Evolutionary conservation across 1,140 invertebrate genomes (phyloP), one percentile per base, ranked within the genome.

Genomic region (Hylaeus anthracinus): DNA sequence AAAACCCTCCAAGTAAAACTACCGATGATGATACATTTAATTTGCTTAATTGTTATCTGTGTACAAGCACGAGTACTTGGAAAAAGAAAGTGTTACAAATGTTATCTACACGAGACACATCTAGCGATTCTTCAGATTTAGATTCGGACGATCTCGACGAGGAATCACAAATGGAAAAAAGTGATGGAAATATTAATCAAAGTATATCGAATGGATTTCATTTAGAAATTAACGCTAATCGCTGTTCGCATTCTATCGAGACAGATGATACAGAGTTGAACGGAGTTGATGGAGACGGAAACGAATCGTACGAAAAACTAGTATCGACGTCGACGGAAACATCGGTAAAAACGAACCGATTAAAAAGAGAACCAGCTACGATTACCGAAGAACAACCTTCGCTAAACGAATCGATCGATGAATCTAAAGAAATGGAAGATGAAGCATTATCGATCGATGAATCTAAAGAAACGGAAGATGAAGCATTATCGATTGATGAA

Each of bases 131-230:
- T 66, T 79, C 66, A 4, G 26, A 43, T 48, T 48, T 88, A 51
- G 84, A 88, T 82, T 86, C 86, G 0, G 84, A 88, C 1, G 87
- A 88, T 71, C 10, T 84, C 9, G 3, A 67, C 15, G 12, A 10
- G 6, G 3, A 60, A 37, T 45, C 12, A 41, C 0, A 53, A 14
- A 6, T 14, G n/a, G 6, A 65, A 3, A 4, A 77, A 71, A 58
- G 15, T 39, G 5, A 26, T 58, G 14, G 15, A 67, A 48, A 45
- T 14, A 37, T 15, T 9, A 0, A n/a, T 3, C 1, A 48, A 1
- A 15, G 5, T 63, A 53, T 0, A 66, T 66, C 1, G 26, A 58
- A 15, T 39, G 26, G 39, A n/a, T 56, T 6, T 48, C 0, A 0
- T 3, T 37, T 8, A 2, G 12, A 48, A 51, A 48, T 51, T 43